Conservation (phyloP, 2,888 invertebrate species). For the Campoplex nolae region DNA sequence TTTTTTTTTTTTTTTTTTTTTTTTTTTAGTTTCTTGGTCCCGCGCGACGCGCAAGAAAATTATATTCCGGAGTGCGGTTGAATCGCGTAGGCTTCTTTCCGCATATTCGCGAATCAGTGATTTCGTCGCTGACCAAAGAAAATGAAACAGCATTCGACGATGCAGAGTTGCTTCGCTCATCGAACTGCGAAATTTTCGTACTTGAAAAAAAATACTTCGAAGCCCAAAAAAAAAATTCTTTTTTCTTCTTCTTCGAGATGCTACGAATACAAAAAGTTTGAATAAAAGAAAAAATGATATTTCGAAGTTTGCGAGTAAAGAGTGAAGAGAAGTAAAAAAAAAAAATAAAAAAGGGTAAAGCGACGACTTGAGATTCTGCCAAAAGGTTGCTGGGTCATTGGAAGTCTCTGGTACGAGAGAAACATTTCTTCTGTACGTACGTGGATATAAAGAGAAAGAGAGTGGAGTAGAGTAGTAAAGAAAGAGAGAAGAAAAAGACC, state of each 20-base stretch:
- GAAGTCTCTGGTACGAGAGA: background rate
- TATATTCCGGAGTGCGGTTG: background rate
- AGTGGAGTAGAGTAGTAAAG: background rate
- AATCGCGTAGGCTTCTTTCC: too few species aligned
- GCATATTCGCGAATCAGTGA: too few species aligned
- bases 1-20: too few species aligned
- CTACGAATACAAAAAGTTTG: background rate
- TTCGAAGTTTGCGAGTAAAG: background rate
- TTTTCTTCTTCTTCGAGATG: background rate
- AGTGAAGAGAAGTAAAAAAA: background rate
- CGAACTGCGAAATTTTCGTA: background rate
- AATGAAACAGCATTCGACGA: background rate
- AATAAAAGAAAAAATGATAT: background rate
- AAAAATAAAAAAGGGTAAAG: too few species aligned
- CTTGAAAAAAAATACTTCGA: too few species aligned
- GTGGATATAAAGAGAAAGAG: conserved; percentile 9
- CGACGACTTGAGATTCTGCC: conserved; percentile 10
- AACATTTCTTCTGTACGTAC: background rate
- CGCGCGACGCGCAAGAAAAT: background rate
- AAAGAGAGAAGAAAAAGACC: conserved; percentile 21
- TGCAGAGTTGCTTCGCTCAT: background rate
- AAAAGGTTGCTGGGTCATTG: conserved; percentile 38
- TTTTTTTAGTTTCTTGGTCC: background rate
- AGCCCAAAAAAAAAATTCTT: background rate
- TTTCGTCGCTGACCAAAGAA: too few species aligned